Evolutionary conservation across 2,888 invertebrate species (phyloP), one percentile per base, ranked within the genome.

Genomic region (Melanotus villosus): DNA sequence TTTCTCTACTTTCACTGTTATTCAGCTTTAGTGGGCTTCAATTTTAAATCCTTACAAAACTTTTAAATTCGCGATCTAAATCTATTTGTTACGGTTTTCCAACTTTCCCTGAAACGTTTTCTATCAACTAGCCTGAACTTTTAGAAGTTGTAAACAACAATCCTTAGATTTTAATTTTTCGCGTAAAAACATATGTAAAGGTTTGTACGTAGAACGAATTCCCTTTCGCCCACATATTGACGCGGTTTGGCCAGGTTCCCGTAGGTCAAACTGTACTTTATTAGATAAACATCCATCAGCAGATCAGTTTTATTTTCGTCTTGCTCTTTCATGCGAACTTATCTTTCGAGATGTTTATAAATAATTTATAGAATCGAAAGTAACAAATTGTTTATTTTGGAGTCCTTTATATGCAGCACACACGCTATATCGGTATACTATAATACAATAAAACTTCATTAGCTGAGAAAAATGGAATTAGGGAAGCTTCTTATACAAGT

Each of bases 31-130:
- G 47, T 47, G 23, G 23, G 4, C 23, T 21, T 1, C 23, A 47
- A 47, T 47, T 16, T 52, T 30, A 52, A 52, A 52, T 45, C 19
- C 21, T 7, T 52, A 30, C 6, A 26, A 30, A 52, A 52, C 30
- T 52, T 12, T 21, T 7, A 16, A 23, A 5, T 21, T n/a, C 18
- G 18, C 19, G 10, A 43, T 34, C 43, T 1, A 43, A 43, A 43
- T 19, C 43, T 43, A 18, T 43, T 43, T 43, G 18, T 43, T 43
- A 18, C 14, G 14, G 16, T 19, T 43, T 43, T 6, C 2, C 9
- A 3, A 18, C 12, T 2, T 34, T 34, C 34, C 1, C 5, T 1
- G 5, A 12, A 5, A 12, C n/a, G n/a, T n/a, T n/a, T n/a, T n/a
- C n/a, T n/a, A n/a, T n/a, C n/a, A n/a, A n/a, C n/a, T n/a, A n/a